These are phyloP conservation scores for Megalops cyprinoides DNA, from an alignment of 2,797 vertebrate genomes.

Conservation along the genomic window DNA sequence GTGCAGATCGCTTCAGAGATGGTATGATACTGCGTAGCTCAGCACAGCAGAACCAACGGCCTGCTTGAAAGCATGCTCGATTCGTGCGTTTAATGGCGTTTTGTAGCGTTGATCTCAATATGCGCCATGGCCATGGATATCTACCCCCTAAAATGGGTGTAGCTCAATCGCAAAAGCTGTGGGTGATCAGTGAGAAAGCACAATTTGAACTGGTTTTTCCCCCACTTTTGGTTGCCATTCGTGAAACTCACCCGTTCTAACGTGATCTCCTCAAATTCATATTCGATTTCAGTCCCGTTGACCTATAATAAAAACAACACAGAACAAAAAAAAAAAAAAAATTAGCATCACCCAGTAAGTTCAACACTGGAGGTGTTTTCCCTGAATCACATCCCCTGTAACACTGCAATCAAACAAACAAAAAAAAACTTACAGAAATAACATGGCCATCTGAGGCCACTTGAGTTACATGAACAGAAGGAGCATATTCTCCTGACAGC, in stretches of 20 bases:
- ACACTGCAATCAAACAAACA: background rate
- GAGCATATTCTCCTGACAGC: slow-evolving; percentile 12
- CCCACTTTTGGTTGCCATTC: background rate
- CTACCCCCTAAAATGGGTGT: no score
- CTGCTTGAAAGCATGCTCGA: background rate
- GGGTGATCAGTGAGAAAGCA: no score
- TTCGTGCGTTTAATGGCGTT: background rate
- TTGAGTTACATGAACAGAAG: background rate
- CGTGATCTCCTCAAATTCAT: slow-evolving; percentile 98
- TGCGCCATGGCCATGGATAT: background rate
- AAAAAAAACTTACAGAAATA: background rate
- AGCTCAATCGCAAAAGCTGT: no score
- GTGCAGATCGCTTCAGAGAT: background rate
- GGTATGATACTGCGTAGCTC: background rate
- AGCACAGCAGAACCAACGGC: background rate
- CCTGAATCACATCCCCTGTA: background rate
- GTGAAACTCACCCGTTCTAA: slow-evolving; percentile 87
- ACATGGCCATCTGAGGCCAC: background rate
- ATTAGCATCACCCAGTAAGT: background rate
- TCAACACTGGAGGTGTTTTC: background rate
- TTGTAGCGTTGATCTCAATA: background rate
- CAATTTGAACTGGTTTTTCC: no score
- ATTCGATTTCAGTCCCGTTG: slow-evolving; percentile 96
- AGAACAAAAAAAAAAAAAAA: background rate
- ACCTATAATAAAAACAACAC: slow-evolving; percentile 70